Evolutionary conservation across 2,797 vertebrate species (phyloP), one percentile per base, ranked within the genome.

Genomic region (Protosalanx chinensis): DNA sequence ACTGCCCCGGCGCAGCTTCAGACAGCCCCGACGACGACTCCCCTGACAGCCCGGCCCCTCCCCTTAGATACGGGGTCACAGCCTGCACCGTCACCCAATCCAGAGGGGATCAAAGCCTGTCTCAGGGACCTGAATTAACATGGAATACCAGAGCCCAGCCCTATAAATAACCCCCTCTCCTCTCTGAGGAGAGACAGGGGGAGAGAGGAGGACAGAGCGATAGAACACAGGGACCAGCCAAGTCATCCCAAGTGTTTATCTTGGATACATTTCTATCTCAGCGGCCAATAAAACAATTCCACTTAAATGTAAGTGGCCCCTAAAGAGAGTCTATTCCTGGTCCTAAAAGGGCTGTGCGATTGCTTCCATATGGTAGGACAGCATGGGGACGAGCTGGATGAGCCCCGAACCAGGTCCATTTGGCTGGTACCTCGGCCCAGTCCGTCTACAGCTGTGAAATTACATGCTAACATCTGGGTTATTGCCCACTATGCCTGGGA

Each of bases 341-440:
- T 95, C 94, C 95, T 97, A 96, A 96, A 95, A 91, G 92, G 94
- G 92, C 93, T 90, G 90, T 88, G 92, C 95, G 96, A 99, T 97
- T 93, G 95, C 93, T 97, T 98, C 97, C 97, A 99, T 98, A 98
- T 98, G 97, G 96, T 93, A 63, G 93, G 94, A 95, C 96, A 97
- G 96, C 95, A 97, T 94, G 96, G 93, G 94, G 95, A 96, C 93
- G 91, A 92, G 92, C 90, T 85, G 91, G 89, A 93, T 87, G 92
- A 90, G 93, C 92, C 94, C 90, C 88, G 92, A 93, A 90, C 93
- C 92, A 88, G 93, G 93, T 84, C 90, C 82, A 93, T 94, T 97
- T 98, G 96, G 97, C 96, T 93, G 87, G 87, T 89, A 89, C 93
- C 94, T 92, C 93, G 74, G 89, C 91, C 93, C 93, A 91, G 93